Base-by-base conservation (phyloP, 2,888 invertebrate genomes). In the Subacronicta megacephala region DNA sequence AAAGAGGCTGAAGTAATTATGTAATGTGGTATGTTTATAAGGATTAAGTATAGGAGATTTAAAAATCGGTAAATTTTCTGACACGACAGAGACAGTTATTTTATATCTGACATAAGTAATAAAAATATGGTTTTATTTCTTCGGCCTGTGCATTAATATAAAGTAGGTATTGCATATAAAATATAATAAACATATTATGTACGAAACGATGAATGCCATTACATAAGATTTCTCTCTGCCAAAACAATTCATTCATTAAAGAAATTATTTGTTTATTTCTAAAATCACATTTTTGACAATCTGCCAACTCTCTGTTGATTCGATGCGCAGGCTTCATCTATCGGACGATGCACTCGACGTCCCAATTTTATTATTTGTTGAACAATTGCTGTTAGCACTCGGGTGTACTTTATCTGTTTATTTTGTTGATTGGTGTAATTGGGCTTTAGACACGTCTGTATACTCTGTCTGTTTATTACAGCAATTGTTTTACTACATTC, bases 271-370 rank as follows among this genome's bases (percentile, higher is more conserved):
- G 70, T 73, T 72, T 74, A 73, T 71, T 71, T 76, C 75, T 72
- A 69, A 73, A 69, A 70, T 67, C 62, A 56, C 61, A 80, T 77
- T 70, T 71, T 82, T 82, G 82, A 67, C 62, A 53, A 43, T 52
- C 35, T 80, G 78, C 82, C 81, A 82, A 80, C 54, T 62, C 46
- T 33, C 52, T 59, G 72, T 64, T 68, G 60, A 66, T 70, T 72
- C 54, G 59, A 71, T 72, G 68, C 66, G 49, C 59, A 38, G 44
- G 57, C 54, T 66, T 68, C 67, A 72, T 72, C 70, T 82, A 83
- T 85, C 84, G 84, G 83, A 55, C 86, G 79, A 82, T 82, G 88
- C 83, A 82, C 88, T 73, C 77, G 12, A 13, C 73, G 81, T 61
- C 77, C 84, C 70, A 83, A 84, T 83, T 85, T 63, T 62, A 68